Percentiles rank a stretch among this genome's conserved stretches.
Conservation (phyloP, 35 echinoderm and acorn worm genomes). For the Ptychodera flava region DNA sequence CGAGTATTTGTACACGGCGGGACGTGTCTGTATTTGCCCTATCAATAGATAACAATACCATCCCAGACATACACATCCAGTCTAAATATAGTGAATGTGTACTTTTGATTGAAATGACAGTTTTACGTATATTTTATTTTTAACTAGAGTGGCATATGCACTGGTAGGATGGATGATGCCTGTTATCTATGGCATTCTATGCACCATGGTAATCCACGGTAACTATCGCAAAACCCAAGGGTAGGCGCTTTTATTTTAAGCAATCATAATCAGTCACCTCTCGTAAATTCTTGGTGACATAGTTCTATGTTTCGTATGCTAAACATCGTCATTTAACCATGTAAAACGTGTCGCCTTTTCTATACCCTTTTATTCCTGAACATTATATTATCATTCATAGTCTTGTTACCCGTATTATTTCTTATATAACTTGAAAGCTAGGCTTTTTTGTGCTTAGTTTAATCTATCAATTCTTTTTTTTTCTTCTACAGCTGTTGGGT, state of each 20-base stretch:
- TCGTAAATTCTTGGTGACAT: background rate
- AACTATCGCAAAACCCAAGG: background rate
- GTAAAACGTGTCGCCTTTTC: background rate
- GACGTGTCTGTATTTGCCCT: background rate
- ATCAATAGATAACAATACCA: background rate
- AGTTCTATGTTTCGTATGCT: background rate
- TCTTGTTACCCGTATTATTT: background rate
- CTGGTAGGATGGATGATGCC: background rate
- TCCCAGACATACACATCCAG: background rate
- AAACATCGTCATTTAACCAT: background rate
- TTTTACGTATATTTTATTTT: too few relatives aligned
- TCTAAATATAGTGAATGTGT: background rate
- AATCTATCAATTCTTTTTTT: too few relatives aligned
- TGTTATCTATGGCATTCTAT: background rate
- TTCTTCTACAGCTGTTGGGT: background rate
- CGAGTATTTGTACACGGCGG: background rate
- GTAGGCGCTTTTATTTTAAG: too few relatives aligned
- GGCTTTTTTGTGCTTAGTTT: too few relatives aligned
- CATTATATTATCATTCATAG: background rate
- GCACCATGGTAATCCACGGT: background rate
- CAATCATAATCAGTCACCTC: background rate
- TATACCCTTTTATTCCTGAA: background rate
- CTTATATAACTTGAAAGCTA: background rate
- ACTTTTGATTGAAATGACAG: too few relatives aligned
- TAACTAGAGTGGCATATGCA: background rate